Conservation (phyloP, 2,797 vertebrate genomes). For the Scolopax bukidnonensis region DNA sequence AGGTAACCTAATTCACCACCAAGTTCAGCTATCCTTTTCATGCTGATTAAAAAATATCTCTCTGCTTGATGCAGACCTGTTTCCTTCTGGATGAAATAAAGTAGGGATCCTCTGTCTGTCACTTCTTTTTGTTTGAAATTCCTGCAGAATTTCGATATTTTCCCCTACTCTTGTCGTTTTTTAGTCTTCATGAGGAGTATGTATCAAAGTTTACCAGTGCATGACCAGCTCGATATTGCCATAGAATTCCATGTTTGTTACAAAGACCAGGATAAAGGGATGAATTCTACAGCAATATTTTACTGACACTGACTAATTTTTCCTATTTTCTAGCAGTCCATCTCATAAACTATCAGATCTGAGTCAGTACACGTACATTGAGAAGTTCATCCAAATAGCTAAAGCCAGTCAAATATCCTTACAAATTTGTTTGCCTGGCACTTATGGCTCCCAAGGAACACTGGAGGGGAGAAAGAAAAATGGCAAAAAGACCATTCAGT, state of each 20-base stretch:
- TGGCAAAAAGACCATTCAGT: no score
- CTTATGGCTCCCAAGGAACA: background rate
- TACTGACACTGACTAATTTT: background rate
- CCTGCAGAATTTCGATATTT: background rate
- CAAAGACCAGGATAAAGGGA: background rate
- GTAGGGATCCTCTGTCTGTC: background rate
- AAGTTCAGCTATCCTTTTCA: background rate
- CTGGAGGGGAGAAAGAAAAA: background rate
- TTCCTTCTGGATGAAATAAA: background rate
- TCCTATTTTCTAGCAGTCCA: background rate
- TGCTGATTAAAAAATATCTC: background rate
- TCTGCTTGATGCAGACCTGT: background rate
- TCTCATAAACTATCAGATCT: background rate
- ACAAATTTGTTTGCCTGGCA: background rate
- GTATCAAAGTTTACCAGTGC: background rate
- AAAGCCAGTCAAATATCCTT: background rate
- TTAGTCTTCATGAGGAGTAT: background rate
- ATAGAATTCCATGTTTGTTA: background rate
- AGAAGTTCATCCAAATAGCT: background rate
- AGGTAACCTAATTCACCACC: conserved; percentile 7
- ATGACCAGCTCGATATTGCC: background rate
- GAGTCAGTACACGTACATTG: background rate
- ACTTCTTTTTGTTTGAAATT: background rate
- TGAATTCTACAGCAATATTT: background rate
- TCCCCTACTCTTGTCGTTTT: background rate